Evolutionary conservation across 2,888 invertebrate genomes (phyloP), one percentile per base, ranked within the genome.

Genomic region (Priocnemis perturbator): DNA sequence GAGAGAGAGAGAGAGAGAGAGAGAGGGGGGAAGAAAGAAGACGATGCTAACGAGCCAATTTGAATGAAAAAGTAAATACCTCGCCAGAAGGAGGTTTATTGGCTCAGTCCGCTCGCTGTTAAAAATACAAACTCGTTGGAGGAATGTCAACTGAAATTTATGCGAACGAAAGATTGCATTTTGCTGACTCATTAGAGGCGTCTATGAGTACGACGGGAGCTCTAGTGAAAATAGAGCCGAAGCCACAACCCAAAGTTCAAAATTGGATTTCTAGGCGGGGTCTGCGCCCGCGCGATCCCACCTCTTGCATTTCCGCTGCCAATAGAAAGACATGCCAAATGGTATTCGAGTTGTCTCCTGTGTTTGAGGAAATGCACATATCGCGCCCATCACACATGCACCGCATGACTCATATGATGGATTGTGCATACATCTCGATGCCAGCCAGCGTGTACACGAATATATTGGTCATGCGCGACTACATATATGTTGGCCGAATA

Each of bases 231-330:
- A 79, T 79, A 79, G 77, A 79, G 67, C 30, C 52, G 20, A 67
- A 70, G 76, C 69, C 74, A 67, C 76, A 47, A 17, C 19, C 69
- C 61, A 63, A 77, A 64, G 70, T 68, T 74, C 79, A 62, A 78
- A 79, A 79, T 75, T 73, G 79, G 71, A 75, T 70, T 77, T 67
- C 72, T 57, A 78, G 78, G 78, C 78, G 78, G 77, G 55, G 79
- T 69, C 67, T 69, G 70, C 60, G 74, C 60, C 68, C 64, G 23
- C 21, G 5, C 26, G 57, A 67, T 47, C 73, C 74, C 79, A 70
- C 79, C 75, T 61, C 69, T 73, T 61, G 20, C 44, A 53, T 62
- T 17, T 44, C 69, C 67, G 71, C 73, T 76, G 79, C 79, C 79
- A 79, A 79, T 77, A 20, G 73, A 73, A 62, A 61, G 70, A 69